Percentiles rank a stretch among this genome's conserved stretches.
Conservation (phyloP, 2,797 vertebrate genomes). For the Telmatherina bonti region DNA sequence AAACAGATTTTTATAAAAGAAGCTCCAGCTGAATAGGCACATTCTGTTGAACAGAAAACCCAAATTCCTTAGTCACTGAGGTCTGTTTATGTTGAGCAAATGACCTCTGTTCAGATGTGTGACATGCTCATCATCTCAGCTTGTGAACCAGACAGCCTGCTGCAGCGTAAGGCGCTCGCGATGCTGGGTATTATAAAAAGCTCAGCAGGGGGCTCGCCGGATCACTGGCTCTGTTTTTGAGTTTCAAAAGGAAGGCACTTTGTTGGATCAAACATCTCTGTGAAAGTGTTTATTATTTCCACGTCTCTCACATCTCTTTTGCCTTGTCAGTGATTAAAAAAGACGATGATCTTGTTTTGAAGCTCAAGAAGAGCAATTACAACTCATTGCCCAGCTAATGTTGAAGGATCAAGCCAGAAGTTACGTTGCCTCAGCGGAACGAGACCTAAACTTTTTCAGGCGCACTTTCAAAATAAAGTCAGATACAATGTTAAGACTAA, state of each 20-base stretch:
- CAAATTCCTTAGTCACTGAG: neutral
- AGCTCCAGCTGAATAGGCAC: neutral
- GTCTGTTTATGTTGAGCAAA: conserved; percentile 21
- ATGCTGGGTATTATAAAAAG: conserved; percentile 17
- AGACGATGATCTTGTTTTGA: neutral
- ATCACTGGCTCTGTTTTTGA: conserved; percentile 31
- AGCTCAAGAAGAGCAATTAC: neutral
- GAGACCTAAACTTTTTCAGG: no score
- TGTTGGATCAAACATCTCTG: conserved; percentile 16
- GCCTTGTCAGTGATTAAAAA: neutral
- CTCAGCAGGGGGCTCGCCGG: conserved; percentile 22
- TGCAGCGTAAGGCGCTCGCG: conserved; percentile 4
- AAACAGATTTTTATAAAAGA: neutral
- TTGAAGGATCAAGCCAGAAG: neutral
- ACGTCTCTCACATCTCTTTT: neutral
- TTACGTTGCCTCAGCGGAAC: no score
- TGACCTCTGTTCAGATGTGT: conserved; percentile 38
- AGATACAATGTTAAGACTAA: no score
- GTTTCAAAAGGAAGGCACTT: conserved; percentile 15
- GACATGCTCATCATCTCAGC: conserved; percentile 36
- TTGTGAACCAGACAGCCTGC: conserved; percentile 21
- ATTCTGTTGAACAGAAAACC: conserved; percentile 7
- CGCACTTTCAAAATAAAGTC: no score
- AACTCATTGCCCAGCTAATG: neutral
- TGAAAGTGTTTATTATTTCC: conserved; percentile 4